Base-by-base conservation (phyloP, 2,113 vertebrate species). In the Eolophus roseicapilla region DNA sequence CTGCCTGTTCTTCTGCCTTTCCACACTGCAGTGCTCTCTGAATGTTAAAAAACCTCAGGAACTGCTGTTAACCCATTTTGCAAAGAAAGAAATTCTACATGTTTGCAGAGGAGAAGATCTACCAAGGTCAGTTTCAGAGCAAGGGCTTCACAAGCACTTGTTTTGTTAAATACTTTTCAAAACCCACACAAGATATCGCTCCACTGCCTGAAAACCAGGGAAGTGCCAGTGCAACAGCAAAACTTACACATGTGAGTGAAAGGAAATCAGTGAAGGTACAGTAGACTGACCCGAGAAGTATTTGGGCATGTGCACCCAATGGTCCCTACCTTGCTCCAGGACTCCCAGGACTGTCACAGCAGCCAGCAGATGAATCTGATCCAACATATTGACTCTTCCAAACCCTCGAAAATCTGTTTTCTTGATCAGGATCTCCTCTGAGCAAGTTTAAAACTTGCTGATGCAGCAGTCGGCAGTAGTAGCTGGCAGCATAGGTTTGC, bases 321-420 rank as follows among this genome's bases (percentile, higher is more conserved):
- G 17, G 12, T 75, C 15, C 96, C 81, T 97, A 99, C 98, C 98
- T 98, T 99, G 98, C 78, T 98, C 98, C 94, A 99, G 81, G 70
- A 98, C 95, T 12, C 96, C 98, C 46, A 99, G 95, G 17, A 99
- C 79, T 1, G 98, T 98, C 28, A 99, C 98, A 0, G 96, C 98
- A 33, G 96, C 98, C 57, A 99, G 82, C 44, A 90, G 80, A 21
- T 98, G 97, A 44, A 95, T 74, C 49, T 98, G 95, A 16, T 98
- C 98, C 82, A 97, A 65, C 98, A 99, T 98, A 28, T 3, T 69
- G 79, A 47, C 55, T 86, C 82, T 70, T 86, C 60, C 46, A 70
- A 71, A 43, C 17, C 21, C 8, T 44, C 74, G 47, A 60, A 90
- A 75, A 78, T 28, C 27, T 18, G 37, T 21, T 78, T 92, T 73